phyloP scores from a whole-genome alignment of 1,140 invertebrate genomes.

The Macrocentrus cingulum region DNA sequence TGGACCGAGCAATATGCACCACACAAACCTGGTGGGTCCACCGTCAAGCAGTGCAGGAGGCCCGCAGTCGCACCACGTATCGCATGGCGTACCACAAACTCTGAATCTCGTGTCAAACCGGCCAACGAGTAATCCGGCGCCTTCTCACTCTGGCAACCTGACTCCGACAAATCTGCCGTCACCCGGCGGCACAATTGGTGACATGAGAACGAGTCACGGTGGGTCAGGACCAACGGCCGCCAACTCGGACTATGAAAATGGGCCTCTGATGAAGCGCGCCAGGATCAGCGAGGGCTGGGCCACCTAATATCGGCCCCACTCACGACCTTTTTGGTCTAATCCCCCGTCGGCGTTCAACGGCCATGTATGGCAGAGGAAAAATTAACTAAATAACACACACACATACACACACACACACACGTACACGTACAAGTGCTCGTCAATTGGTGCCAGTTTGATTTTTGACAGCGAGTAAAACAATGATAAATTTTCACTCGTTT shows the following conservation, averaged over 20 bases:
- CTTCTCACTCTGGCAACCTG: slow-evolving; percentile 66
- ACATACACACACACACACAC: slow-evolving; percentile 6
- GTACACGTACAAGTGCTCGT: neutral
- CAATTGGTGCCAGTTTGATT: slow-evolving; percentile 18
- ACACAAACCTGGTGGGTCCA: slow-evolving; percentile 51
- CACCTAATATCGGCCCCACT: slow-evolving; percentile 65
- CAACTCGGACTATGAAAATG: slow-evolving; percentile 76
- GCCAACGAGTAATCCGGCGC: slow-evolving; percentile 54
- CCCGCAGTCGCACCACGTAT: slow-evolving; percentile 57
- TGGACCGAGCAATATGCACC: slow-evolving; percentile 43
- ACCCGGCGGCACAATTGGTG: slow-evolving; percentile 60
- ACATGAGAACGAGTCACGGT: slow-evolving; percentile 57
- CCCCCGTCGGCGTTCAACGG: slow-evolving; percentile 41
- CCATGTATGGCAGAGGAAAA: slow-evolving; percentile 27
- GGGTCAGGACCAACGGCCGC: slow-evolving; percentile 52
- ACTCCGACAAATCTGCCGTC: slow-evolving; percentile 77
- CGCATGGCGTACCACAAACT: slow-evolving; percentile 63
- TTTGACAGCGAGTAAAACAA: slow-evolving; percentile 9
- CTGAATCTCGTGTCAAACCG: slow-evolving; percentile 57
- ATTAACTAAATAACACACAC: neutral
- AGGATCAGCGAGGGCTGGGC: slow-evolving; percentile 82
- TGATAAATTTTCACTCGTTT: slow-evolving; percentile 7
- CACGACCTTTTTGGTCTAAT: slow-evolving; percentile 24
- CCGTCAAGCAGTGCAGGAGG: slow-evolving; percentile 51
- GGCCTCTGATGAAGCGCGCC: slow-evolving; percentile 77